These are phyloP conservation scores for Ornithoptera alexandrae DNA, from an alignment of 2,888 invertebrate species.

Conservation along the genomic window DNA sequence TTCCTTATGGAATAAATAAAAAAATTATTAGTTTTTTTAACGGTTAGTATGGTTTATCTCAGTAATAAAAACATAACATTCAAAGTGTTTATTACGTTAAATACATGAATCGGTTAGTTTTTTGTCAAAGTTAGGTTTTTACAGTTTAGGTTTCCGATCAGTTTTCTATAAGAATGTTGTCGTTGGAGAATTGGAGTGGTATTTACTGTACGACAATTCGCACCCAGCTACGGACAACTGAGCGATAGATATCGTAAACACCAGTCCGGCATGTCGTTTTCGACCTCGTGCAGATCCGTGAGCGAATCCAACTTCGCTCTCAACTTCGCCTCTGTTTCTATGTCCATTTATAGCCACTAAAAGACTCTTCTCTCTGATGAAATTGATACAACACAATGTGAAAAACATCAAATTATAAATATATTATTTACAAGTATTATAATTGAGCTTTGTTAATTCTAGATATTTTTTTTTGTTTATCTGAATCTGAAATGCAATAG, in stretches of 20 bases:
- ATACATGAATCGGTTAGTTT: neutral
- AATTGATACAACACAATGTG: too few species aligned
- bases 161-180: slow-evolving; percentile 22
- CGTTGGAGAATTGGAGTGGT: slow-evolving; percentile 21
- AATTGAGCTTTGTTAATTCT: too few species aligned
- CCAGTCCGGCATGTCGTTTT: slow-evolving; percentile 29
- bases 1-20: too few species aligned
- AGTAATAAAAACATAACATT: too few species aligned
- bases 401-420: too few species aligned
- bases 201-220: slow-evolving; percentile 21
- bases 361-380: neutral
- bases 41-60: too few species aligned
- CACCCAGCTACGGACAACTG: slow-evolving; percentile 7
- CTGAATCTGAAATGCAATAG: too few species aligned
- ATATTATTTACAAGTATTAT: too few species aligned
- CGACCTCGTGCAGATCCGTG: slow-evolving; percentile 55
- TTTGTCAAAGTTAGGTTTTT: slow-evolving; percentile 17
- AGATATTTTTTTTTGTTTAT: too few species aligned
- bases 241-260: slow-evolving; percentile 24
- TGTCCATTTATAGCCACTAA: neutral
- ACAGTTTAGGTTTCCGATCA: slow-evolving; percentile 20
- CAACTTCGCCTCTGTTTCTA: slow-evolving; percentile 8
- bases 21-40: too few species aligned
- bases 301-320: slow-evolving; percentile 36
- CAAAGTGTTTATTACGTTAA: too few species aligned